phyloP scores from a whole-genome alignment of 2,797 vertebrate genomes.

The Chrosomus eos region DNA sequence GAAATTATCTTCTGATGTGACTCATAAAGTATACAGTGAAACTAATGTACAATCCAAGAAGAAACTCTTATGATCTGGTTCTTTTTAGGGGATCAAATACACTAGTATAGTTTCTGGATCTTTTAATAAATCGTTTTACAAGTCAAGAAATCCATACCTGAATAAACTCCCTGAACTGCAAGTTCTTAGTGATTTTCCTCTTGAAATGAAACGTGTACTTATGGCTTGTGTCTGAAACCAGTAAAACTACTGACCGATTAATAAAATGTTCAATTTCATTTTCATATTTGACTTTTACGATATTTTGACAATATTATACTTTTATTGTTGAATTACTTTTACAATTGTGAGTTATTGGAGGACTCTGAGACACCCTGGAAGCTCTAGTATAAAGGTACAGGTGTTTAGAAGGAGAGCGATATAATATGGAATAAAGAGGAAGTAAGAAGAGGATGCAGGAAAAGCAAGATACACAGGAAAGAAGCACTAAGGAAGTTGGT shows the following conservation, averaged over 20 bases:
- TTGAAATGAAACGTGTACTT: not conserved
- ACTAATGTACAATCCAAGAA: not conserved
- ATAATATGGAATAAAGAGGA: not conserved
- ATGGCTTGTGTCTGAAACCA: not conserved
- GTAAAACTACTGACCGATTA: not conserved
- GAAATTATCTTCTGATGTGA: not conserved
- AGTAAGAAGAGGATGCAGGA: not conserved
- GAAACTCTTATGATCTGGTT: not conserved
- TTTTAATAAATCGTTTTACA: not conserved
- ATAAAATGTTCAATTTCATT: not conserved
- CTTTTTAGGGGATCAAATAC: not conserved
- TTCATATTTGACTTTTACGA: slow-evolving; percentile 41
- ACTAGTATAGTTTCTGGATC: not conserved
- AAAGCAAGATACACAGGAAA: slow-evolving; percentile 5
- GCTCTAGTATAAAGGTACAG: slow-evolving; percentile 11
- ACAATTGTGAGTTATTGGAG: slow-evolving; percentile 48
- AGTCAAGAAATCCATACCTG: not conserved
- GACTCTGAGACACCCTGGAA: not conserved
- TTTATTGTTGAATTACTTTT: slow-evolving; percentile 49
- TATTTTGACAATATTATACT: too few relatives aligned
- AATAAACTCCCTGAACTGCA: not conserved
- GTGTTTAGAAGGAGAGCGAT: not conserved
- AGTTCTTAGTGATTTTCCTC: not conserved
- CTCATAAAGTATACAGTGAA: not conserved
- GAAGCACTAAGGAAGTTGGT: not conserved